Evolutionary conservation across 2,113 vertebrate species (phyloP).

Genomic region (Silurus meridionalis): DNA sequence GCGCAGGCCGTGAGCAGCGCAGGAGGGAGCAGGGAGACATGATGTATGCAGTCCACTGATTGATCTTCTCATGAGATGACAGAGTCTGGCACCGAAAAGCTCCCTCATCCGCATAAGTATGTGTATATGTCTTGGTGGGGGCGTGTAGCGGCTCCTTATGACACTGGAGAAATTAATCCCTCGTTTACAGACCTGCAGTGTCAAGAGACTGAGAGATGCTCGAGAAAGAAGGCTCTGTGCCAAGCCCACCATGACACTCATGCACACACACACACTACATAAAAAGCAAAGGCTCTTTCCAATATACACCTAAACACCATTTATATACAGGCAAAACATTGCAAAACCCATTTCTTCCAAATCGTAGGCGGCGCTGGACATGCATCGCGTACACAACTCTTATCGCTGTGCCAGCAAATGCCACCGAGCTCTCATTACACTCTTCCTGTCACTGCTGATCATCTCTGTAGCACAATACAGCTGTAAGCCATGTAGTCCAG

Average conservation of each 20-base stretch:
- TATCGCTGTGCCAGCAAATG: background rate
- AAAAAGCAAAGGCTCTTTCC: background rate
- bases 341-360: background rate
- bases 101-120: constrained; percentile 23
- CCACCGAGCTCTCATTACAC: background rate
- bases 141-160: constrained; percentile 26
- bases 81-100: constrained; percentile 13
- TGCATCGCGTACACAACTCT: background rate
- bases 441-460: background rate
- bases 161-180: constrained; percentile 45
- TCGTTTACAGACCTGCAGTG: constrained; percentile 49
- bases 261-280: background rate
- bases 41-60: constrained; percentile 34
- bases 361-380: too few relatives aligned
- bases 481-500: constrained; percentile 78
- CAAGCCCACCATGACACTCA: constrained; percentile 15
- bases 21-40: background rate
- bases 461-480: constrained; percentile 62
- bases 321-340: background rate
- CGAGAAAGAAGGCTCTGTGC: constrained; percentile 30
- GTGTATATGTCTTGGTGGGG: background rate
- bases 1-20: background rate
- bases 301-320: background rate
- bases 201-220: constrained; percentile 43
- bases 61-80: constrained; percentile 44